These are phyloP conservation scores for Ptychoptera contaminata DNA, from an alignment of 2,888 invertebrate species.

Conservation along the genomic window DNA sequence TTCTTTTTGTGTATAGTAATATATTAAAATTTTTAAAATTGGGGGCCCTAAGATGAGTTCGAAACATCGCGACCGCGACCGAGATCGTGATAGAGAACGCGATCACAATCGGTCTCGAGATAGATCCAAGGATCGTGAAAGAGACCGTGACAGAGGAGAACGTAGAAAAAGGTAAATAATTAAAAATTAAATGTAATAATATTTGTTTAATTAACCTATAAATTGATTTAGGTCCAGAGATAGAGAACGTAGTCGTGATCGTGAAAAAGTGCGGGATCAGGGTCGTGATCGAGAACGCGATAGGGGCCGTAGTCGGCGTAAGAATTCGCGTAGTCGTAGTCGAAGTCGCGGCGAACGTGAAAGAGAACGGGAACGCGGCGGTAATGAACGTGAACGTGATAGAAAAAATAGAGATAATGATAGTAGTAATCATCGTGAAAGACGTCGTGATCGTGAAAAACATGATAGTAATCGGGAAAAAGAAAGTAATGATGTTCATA, in stretches of 20 bases:
- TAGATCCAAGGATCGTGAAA: conserved; percentile 17
- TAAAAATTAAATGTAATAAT: not conserved
- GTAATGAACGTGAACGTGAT: conserved; percentile 11
- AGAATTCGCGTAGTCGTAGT: conserved; percentile 2
- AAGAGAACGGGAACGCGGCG: conserved; percentile 24
- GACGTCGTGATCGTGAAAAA: conserved; percentile 15
- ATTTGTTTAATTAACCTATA: too few relatives aligned
- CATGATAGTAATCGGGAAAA: conserved; percentile 22
- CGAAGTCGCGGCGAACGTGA: conserved; percentile 9
- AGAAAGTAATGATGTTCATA: conserved; percentile 17
- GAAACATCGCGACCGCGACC: conserved; percentile 16
- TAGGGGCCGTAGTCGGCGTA: conserved; percentile 14
- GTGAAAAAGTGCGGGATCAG: conserved; percentile 21
- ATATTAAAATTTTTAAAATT: too few relatives aligned
- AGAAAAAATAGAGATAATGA: conserved; percentile 13
- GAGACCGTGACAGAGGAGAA: conserved; percentile 8
- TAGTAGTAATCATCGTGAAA: conserved; percentile 11
- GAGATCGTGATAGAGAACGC: conserved; percentile 24
- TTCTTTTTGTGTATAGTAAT: too few relatives aligned
- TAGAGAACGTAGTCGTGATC: conserved; percentile 10
- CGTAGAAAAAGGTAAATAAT: conserved; percentile 5
- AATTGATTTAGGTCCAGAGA: conserved; percentile 9
- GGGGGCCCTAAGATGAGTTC: conserved; percentile 15
- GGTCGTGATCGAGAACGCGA: conserved; percentile 13
- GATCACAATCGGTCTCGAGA: conserved; percentile 21